These are phyloP conservation scores for Oreotrochilus melanogaster DNA, from an alignment of 2,113 vertebrate genomes.

Conservation along the genomic window DNA sequence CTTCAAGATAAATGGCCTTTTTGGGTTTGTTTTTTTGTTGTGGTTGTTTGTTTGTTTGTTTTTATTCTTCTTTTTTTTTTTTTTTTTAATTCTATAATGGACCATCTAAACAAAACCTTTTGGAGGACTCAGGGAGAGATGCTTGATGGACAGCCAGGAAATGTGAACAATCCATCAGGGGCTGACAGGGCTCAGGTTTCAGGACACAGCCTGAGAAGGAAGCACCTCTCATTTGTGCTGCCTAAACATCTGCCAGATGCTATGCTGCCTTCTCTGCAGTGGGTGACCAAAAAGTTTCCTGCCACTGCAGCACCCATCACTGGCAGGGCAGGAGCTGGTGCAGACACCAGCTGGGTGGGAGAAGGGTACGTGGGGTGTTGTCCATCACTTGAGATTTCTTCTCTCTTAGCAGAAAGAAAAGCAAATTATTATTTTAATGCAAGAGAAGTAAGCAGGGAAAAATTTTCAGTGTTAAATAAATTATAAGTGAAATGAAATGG, in stretches of 20 bases:
- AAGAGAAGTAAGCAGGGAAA: not conserved
- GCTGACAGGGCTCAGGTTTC: conserved; percentile 58
- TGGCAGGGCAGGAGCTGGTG: accelerated
- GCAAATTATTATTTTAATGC: not conserved
- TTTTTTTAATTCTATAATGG: not conserved
- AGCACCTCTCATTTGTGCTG: conserved; percentile 14
- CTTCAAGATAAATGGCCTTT: conserved; percentile 38
- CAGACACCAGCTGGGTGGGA: not conserved
- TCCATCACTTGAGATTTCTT: not conserved
- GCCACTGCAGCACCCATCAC: not conserved
- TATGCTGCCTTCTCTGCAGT: not conserved
- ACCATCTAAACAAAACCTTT: conserved; percentile 47
- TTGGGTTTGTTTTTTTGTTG: not conserved
- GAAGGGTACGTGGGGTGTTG: not conserved
- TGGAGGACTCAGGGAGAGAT: not conserved
- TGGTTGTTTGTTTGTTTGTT: not conserved
- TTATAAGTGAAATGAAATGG: not conserved
- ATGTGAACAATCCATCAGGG: conserved; percentile 44
- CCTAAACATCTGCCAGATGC: not conserved
- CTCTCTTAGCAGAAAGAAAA: not conserved
- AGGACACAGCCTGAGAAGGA: not conserved
- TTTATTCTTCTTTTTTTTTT: too few species aligned
- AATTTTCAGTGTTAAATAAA: not conserved
- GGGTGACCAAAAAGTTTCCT: accelerated
- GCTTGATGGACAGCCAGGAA: conserved; percentile 63